A percentile compares a stretch with the other conserved stretches of the same genome.
phyloP scores from a whole-genome alignment of 2,888 invertebrate genomes.

The Protonemura montana region DNA sequence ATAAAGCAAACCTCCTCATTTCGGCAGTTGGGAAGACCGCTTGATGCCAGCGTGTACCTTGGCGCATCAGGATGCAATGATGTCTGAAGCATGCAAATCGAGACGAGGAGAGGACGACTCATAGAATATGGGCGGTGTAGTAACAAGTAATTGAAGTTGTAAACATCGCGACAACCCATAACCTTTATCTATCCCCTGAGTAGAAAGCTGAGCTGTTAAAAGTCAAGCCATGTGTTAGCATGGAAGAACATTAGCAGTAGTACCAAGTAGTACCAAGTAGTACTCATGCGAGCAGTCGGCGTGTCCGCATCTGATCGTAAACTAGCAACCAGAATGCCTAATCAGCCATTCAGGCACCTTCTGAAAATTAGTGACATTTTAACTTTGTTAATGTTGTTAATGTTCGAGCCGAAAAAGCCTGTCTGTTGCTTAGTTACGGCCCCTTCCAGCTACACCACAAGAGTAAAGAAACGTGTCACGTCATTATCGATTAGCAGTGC shows the following conservation, averaged over 20 bases:
- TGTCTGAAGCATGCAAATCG: conserved; percentile 39
- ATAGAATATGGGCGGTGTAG: conserved; percentile 38
- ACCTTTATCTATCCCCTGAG: conserved; percentile 31
- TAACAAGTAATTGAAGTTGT: conserved; percentile 33
- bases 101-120: conserved; percentile 2
- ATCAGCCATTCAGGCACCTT: too few species aligned
- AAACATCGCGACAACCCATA: conserved; percentile 30
- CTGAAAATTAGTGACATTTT: too few species aligned
- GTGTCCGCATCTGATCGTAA: too few species aligned
- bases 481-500: conserved; percentile 15
- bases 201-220: background rate
- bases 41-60: too few species aligned
- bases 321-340: too few species aligned
- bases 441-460: conserved; percentile 1
- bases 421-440: background rate
- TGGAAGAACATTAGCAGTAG: background rate
- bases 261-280: too few species aligned
- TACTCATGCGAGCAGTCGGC: too few species aligned
- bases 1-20: too few species aligned
- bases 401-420: too few species aligned
- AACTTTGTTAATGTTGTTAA: too few species aligned
- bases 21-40: too few species aligned
- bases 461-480: conserved; percentile 8
- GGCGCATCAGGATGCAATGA: too few species aligned
- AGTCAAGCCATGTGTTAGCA: background rate